Evolutionary conservation across 2,113 vertebrate species (phyloP), one percentile per base, ranked within the genome.

Genomic region (Oreochromis niloticus): DNA sequence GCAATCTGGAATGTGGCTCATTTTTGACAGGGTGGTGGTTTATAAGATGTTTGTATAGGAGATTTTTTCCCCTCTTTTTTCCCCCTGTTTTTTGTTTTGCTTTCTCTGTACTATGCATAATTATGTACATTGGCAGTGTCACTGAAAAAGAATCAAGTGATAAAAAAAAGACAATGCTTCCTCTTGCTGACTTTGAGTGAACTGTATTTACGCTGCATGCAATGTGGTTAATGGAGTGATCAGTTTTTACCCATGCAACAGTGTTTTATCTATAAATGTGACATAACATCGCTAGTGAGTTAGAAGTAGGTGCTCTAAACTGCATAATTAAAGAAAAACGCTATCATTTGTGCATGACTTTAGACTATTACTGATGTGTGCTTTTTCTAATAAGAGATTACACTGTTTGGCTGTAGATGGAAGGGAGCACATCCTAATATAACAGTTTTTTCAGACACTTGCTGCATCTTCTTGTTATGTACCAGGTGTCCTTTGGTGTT

Each of bases 21-120:
- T 87, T 94, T 93, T 92, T 95, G 94, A 95, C 93, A 94, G 92
- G 82, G 59, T 84, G 85, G 83, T 93, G 85, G 81, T 93, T 95
- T 85, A 92, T 93, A 85, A 91, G 87, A 93, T 90, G 93, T 87
- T 92, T 92, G 80, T 90, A 88, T 87, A 11, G 78, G 93, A 66
- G 63, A 73, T 83, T 82, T 86, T 66, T 83, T 6, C 6, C 41
- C 59, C 36, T 22, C 12, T 66, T 27, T 81, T 52, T 32, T 0
- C 4, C 10, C 9, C 16, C 24, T 55, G 5, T 83, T 84, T 84
- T 88, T 87, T 90, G 81, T 92, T 93, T 89, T 91, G 61, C 80
- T 61, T 30, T 85, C 5, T 85, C 66, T 24, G 13, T 46, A 54
- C 71, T 57, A 61, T 73, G 19, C 84, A 50, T 89, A 92, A 88